phyloP scores from a whole-genome alignment of 2,888 invertebrate genomes.

The Callosobruchus maculatus region DNA sequence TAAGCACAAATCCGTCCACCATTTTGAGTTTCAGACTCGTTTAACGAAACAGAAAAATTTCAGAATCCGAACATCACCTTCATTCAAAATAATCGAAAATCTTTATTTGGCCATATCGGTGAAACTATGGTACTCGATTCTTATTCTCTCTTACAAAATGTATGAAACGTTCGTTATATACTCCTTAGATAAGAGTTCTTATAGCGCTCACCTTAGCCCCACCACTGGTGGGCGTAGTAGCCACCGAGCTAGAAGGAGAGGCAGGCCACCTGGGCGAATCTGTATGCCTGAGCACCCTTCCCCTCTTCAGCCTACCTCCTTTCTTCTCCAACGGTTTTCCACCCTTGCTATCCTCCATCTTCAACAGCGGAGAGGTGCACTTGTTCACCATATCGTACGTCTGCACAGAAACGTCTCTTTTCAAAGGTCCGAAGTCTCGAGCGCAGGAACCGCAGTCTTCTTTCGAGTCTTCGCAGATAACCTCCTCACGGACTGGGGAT shows the following conservation, averaged over 20 bases:
- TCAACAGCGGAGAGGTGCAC: slow-evolving; percentile 45
- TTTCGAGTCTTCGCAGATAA: slow-evolving; percentile 43
- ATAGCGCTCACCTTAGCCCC: background rate
- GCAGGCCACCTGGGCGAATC: background rate
- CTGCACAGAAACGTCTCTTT: slow-evolving; percentile 55
- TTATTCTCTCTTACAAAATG: too few species aligned
- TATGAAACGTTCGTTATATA: too few species aligned
- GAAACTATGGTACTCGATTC: too few species aligned
- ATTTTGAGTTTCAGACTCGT: too few species aligned
- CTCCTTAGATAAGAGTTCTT: too few species aligned
- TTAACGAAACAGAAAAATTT: too few species aligned
- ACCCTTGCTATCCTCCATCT: slow-evolving; percentile 26
- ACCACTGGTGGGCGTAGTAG: background rate
- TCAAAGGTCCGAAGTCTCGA: slow-evolving; percentile 14
- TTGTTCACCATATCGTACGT: slow-evolving; percentile 51
- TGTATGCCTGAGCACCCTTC: slow-evolving; percentile 3
- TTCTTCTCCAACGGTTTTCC: slow-evolving; percentile 15
- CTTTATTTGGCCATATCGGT: too few species aligned
- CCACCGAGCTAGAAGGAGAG: background rate
- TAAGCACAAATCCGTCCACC: too few species aligned
- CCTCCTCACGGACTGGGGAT: slow-evolving; percentile 49
- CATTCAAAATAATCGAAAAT: too few species aligned
- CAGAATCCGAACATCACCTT: too few species aligned
- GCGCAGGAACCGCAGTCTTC: background rate
- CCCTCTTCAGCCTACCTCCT: slow-evolving; percentile 13